A percentile compares a stretch with the other conserved stretches of the same genome.
These are phyloP conservation scores for Enteromius thamalakanensis DNA, from an alignment of 2,797 vertebrate species.

Conservation along the genomic window DNA sequence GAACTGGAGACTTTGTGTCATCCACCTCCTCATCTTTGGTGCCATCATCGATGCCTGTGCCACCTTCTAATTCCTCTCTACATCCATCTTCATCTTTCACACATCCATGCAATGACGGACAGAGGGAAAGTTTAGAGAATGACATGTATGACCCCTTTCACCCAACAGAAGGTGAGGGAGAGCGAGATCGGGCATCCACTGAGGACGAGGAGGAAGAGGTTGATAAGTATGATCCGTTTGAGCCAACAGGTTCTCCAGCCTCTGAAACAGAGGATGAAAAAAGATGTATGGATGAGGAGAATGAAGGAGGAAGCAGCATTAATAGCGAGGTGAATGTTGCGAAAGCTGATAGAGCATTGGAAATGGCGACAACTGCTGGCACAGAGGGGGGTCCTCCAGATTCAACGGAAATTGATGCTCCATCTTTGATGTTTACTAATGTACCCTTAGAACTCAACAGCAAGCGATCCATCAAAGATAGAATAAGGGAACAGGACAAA, in stretches of 20 bases:
- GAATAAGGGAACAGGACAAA: slow-evolving; percentile 53
- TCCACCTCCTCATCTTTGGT: slow-evolving; percentile 72
- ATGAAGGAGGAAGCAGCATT: slow-evolving; percentile 23
- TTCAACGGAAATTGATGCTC: slow-evolving; percentile 69
- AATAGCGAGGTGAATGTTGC: slow-evolving; percentile 28
- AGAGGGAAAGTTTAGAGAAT: slow-evolving; percentile 62
- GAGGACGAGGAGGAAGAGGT: slow-evolving; percentile 74
- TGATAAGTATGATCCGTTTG: slow-evolving; percentile 94
- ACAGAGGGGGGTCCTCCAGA: slow-evolving; percentile 68
- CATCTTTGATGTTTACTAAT: slow-evolving; percentile 54
- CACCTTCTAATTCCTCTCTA: slow-evolving; percentile 50
- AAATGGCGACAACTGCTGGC: slow-evolving; percentile 42
- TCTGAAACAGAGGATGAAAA: slow-evolving; percentile 70
- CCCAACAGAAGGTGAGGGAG: slow-evolving; percentile 81
- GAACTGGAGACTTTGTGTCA: slow-evolving; percentile 66
- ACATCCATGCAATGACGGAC: slow-evolving; percentile 58
- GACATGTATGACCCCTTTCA: slow-evolving; percentile 90
- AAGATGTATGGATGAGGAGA: slow-evolving; percentile 31
- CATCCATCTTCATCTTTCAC: slow-evolving; percentile 54
- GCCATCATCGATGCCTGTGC: slow-evolving; percentile 51
- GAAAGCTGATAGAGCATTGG: slow-evolving; percentile 29
- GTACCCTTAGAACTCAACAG: slow-evolving; percentile 59
- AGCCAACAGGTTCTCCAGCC: slow-evolving; percentile 90
- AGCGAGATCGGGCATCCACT: slow-evolving; percentile 66
- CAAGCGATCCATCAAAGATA: slow-evolving; percentile 66